A percentile compares a stretch with the other conserved stretches of the same genome.
Conservation (phyloP, 2,113 vertebrate genomes). For the Trematocara zebra region DNA sequence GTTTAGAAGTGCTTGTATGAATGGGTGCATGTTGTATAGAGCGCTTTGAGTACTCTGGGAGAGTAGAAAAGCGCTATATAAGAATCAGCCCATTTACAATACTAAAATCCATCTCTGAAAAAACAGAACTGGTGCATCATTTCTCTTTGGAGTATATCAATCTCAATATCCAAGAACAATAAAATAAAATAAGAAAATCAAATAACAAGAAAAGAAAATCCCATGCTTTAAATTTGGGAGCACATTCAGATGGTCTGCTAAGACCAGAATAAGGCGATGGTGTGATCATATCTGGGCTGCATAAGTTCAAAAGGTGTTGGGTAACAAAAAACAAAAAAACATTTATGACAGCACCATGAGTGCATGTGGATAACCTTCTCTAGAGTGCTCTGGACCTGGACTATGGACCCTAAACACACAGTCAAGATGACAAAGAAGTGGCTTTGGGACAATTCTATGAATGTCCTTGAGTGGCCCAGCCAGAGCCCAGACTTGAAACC, state of each 20-base stretch:
- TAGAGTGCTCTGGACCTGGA: neutral
- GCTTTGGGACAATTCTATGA: neutral
- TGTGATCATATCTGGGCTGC: neutral
- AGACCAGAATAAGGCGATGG: fast-evolving
- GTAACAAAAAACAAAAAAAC: neutral
- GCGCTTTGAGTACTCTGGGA: too few species aligned
- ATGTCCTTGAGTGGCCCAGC: neutral
- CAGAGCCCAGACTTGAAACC: neutral
- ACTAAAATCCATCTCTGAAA: neutral
- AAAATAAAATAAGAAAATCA: neutral
- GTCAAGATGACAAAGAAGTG: neutral
- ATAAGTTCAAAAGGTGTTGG: neutral
- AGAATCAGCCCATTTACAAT: neutral
- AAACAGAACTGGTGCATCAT: neutral
- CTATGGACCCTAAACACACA: neutral
- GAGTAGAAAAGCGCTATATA: too few species aligned
- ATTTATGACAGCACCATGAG: neutral
- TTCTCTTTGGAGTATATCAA: neutral
- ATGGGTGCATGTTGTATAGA: too few species aligned
- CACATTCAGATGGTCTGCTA: neutral
- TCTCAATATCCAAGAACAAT: neutral
- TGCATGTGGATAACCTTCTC: neutral
- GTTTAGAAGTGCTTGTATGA: too few species aligned
- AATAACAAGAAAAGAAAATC: neutral
- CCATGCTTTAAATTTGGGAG: neutral